A percentile compares a stretch with the other conserved stretches of the same genome.
These are phyloP conservation scores for Leucopsar rothschildi DNA, from an alignment of 2,113 vertebrate species.

Conservation along the genomic window DNA sequence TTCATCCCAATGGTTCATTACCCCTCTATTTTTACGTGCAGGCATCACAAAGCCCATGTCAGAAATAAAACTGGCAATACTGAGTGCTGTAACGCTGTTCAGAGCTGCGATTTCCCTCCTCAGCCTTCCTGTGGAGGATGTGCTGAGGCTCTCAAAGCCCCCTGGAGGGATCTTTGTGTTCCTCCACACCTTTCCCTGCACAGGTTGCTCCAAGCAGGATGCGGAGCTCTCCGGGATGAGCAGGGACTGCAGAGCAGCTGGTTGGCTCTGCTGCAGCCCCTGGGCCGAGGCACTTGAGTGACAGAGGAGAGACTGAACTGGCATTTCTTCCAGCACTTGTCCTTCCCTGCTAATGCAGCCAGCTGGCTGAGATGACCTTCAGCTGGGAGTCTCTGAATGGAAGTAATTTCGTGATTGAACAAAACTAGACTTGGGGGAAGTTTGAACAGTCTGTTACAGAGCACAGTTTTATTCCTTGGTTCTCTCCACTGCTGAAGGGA, in stretches of 20 bases:
- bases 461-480: not conserved
- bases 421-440: not conserved
- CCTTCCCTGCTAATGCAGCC: not conserved
- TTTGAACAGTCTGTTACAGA: not conserved
- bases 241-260: not conserved
- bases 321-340: conserved; percentile 1
- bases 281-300: not conserved
- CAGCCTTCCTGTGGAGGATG: not conserved
- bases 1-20: conserved; percentile 19
- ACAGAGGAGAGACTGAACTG: not conserved
- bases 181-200: not conserved
- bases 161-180: not conserved
- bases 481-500: not conserved
- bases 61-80: not conserved
- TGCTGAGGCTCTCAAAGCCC: not conserved
- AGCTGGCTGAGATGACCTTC: conserved; percentile 18
- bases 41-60: not conserved
- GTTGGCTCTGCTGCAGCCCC: not conserved
- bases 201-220: not conserved
- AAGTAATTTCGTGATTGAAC: not conserved
- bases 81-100: not conserved
- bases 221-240: not conserved
- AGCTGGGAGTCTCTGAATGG: not conserved
- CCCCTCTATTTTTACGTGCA: not conserved
- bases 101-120: not conserved